Evolutionary conservation across 2,888 invertebrate genomes (phyloP).

Genomic region (Plagodis pulveraria): DNA sequence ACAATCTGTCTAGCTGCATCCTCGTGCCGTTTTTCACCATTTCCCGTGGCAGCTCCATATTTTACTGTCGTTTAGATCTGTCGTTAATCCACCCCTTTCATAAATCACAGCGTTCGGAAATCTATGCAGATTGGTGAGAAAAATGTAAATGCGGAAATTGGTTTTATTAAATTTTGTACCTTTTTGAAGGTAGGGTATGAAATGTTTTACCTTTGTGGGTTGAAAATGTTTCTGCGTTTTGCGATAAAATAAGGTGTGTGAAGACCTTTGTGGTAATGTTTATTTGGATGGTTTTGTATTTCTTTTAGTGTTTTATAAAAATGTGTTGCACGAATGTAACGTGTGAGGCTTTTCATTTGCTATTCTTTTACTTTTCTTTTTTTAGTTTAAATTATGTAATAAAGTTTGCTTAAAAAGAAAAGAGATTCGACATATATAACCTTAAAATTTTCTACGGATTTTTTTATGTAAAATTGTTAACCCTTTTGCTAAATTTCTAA

Average conservation of each 20-base stretch:
- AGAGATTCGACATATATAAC: too few relatives aligned
- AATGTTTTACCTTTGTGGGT: conserved; percentile 1
- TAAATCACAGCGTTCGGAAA: conserved; percentile 27
- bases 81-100: conserved; percentile 30
- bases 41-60: conserved; percentile 21
- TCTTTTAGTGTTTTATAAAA: too few relatives aligned
- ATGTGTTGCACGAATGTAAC: too few relatives aligned
- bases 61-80: conserved; percentile 26
- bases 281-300: not conserved
- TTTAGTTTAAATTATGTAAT: too few relatives aligned
- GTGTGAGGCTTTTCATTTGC: too few relatives aligned
- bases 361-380: too few relatives aligned
- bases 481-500: too few relatives aligned
- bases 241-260: not conserved
- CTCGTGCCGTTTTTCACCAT: conserved; percentile 17
- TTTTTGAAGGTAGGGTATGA: not conserved
- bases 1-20: conserved; percentile 13
- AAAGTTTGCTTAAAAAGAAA: too few relatives aligned
- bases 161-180: conserved; percentile 24
- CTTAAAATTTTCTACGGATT: too few relatives aligned
- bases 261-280: not conserved
- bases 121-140: conserved; percentile 30
- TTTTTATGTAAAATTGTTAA: too few relatives aligned
- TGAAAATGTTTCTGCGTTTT: not conserved
- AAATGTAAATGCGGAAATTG: conserved; percentile 27